phyloP scores from a whole-genome alignment of 2,797 vertebrate species.

The Labroides dimidiatus region DNA sequence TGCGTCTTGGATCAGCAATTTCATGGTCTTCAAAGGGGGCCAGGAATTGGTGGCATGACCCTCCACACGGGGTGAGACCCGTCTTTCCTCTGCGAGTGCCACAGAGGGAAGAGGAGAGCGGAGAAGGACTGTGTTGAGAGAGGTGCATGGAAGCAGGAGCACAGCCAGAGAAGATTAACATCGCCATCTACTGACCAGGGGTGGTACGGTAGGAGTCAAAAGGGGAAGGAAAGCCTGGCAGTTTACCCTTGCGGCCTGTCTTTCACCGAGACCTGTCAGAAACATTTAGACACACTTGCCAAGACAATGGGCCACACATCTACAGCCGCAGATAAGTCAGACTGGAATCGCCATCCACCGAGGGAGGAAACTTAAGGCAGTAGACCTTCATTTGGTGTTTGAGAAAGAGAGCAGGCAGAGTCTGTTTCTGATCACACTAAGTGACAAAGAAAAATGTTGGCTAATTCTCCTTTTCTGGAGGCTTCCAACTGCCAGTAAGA shows the following conservation, averaged over 20 bases:
- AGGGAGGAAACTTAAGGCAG: constrained; percentile 56
- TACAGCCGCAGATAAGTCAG: constrained; percentile 69
- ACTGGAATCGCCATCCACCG: constrained; percentile 69
- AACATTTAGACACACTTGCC: constrained; percentile 80
- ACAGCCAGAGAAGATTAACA: constrained; percentile 84
- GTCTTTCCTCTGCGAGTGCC: constrained; percentile 63
- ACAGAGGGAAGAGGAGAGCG: constrained; percentile 40
- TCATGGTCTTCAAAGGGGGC: constrained; percentile 83
- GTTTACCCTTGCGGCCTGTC: constrained; percentile 73
- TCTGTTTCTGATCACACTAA: constrained; percentile 70
- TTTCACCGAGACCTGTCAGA: constrained; percentile 83
- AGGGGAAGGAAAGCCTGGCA: constrained; percentile 41
- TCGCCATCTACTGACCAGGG: constrained; percentile 86
- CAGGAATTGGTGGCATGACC: constrained; percentile 85
- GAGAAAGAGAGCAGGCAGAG: constrained; percentile 43
- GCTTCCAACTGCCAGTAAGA: constrained; percentile 57
- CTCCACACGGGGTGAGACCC: constrained; percentile 76
- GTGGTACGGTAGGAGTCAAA: constrained; percentile 26
- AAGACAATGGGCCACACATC: constrained; percentile 81
- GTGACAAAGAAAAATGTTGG: constrained; percentile 75
- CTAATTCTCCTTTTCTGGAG: constrained; percentile 64
- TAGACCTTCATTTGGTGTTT: constrained; percentile 40
- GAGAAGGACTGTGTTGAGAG: constrained; percentile 35
- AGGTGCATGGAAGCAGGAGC: constrained; percentile 25
- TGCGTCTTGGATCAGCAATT: constrained; percentile 86